Evolutionary conservation across 2,113 vertebrate species (phyloP), one percentile per base, ranked within the genome.

Genomic region (Seriola aureovittata): DNA sequence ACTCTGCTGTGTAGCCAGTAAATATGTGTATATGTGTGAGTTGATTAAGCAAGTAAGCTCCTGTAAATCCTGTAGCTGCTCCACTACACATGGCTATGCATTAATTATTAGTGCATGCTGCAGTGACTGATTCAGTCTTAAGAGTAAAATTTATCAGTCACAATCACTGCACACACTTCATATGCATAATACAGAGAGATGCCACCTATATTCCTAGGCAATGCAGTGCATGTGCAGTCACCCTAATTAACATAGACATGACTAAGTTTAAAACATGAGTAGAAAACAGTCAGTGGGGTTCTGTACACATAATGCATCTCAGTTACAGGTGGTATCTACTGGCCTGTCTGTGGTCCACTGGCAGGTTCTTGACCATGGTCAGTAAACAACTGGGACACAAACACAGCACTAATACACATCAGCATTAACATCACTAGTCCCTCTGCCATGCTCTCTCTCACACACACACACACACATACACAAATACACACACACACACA

Each of bases 311-410:
- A 76, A 81, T 81, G 86, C 73, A 77, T 87, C 80, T 91, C 93
- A 85, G 91, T 93, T 93, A 93, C 94, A 94, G 93, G 94, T 94
- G 93, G 89, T 88, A 89, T 85, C 87, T 75, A 72, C 78, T 81
- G 86, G 81, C 80, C 90, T 84, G 86, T 84, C 89, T 87, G 89
- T 88, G 85, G 85, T 91, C 87, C 82, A 83, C 79, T 75, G 68
- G 88, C 86, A 84, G 88, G 65, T 89, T 71, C 81, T 70, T 66
- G 84, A 75, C 78, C 50, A 78, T 68, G 85, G 85, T 82, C 89
- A 85, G 89, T 78, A 76, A 89, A 89, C 92, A 93, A 92, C 70
- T 79, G 80, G 84, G 85, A 71, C 71, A 62, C 87, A 74, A 76
- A 82, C 71, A 70, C 79, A 78, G 50, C 74, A 78, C 87, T 42